Base-by-base conservation (phyloP, 2,888 invertebrate genomes). In the Mystacides longicornis region DNA sequence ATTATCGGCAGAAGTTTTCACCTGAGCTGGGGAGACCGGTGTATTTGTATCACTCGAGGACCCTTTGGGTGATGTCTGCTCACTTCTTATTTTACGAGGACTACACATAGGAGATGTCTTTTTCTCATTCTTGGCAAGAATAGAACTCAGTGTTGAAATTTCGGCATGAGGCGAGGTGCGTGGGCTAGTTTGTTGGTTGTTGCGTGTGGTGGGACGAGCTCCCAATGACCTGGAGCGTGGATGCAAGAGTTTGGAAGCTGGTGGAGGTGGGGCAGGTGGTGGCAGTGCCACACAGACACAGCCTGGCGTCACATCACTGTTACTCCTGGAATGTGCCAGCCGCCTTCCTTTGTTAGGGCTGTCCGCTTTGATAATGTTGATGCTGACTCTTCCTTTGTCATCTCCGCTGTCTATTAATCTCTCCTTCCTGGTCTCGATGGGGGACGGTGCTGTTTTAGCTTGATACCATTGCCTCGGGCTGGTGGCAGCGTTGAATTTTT, bases 311-410 rank as follows among this genome's bases (percentile, higher is more conserved):
- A 77, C 73, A 67, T 76, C 74, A 64, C 76, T 73, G 55, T 73
- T 69, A 63, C 74, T 73, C 64, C 79, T 69, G 68, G 74, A 66
- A 67, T 77, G 77, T 47, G 70, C 64, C 52, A 75, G 74, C n/a
- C 73, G 72, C 3, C 73, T 72, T 61, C 64, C 68, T 50, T 65
- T 65, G 7, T 66, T 60, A 54, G 62, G 76, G 66, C 66, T 77
- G 72, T 78, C 71, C 55, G 73, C 66, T 64, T 74, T 71, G 21
- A 74, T 76, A 57, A 77, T 72, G 66, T 69, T 75, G 61, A 75
- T 76, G 65, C 75, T 74, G 55, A 75, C 72, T 64, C 70, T 70
- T 64, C 69, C 71, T 19, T 63, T 64, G 58, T 64, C 58, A 23
- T 56, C 55, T 49, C 54, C 59, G 55, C 51, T 62, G 54, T 58